phyloP scores from a whole-genome alignment of 2,888 invertebrate species.

The Drosophila barbarae region DNA sequence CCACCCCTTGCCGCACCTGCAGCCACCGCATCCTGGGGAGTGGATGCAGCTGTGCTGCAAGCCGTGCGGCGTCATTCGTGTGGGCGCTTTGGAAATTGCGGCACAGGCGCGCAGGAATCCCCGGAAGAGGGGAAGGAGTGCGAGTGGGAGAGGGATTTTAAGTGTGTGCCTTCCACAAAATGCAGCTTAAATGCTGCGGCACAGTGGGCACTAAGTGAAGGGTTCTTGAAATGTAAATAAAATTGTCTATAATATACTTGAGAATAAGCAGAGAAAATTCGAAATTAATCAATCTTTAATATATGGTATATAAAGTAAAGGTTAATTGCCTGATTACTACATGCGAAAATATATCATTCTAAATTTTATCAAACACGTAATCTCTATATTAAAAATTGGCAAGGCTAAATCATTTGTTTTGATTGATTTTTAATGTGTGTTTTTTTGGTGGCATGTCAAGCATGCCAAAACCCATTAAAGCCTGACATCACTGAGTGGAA shows the following conservation, averaged over 20 bases:
- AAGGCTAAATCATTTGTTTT: conserved; percentile 15
- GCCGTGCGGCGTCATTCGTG: conserved; percentile 47
- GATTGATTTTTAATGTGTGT: conserved; percentile 25
- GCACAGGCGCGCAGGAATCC: conserved; percentile 60
- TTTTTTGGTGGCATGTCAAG: conserved; percentile 17
- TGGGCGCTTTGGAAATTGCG: conserved; percentile 60
- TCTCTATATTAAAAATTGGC: conserved; percentile 4
- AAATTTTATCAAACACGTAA: background rate
- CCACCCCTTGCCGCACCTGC: conserved; percentile 10
- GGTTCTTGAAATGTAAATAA: background rate
- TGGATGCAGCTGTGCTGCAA: conserved; percentile 32
- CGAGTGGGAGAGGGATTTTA: background rate
- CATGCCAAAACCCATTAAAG: conserved; percentile 24
- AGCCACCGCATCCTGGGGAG: conserved; percentile 23
- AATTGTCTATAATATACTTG: too few species aligned
- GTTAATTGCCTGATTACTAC: background rate
- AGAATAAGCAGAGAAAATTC: too few species aligned
- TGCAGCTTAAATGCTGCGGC: conserved; percentile 5
- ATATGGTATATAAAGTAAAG: background rate
- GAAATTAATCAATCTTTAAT: too few species aligned
- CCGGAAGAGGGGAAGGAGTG: conserved; percentile 23
- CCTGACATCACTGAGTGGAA: conserved; percentile 16
- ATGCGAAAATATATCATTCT: background rate
- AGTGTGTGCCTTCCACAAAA: conserved; percentile 45
- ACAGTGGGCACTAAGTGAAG: background rate